Percentiles rank a stretch among this genome's conserved stretches.
Evolutionary conservation across 2,888 invertebrate species (phyloP).

Genomic region (Eupithecia exiguata): DNA sequence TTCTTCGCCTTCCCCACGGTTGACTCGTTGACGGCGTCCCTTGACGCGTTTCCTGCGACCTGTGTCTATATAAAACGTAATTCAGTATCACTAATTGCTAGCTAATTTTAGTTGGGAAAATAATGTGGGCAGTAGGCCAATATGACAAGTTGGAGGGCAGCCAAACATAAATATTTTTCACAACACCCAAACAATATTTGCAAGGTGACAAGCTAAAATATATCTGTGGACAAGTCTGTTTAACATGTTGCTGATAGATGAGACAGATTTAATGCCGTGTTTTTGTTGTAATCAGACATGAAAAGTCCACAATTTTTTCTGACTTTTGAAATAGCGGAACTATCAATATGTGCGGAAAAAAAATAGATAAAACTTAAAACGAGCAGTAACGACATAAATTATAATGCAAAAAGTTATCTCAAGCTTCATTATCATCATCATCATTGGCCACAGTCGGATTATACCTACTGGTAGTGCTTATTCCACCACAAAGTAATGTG

Average conservation of each 20-base stretch:
- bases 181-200: constrained; percentile 35
- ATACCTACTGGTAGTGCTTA: neutral
- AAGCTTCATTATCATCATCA: too few relatives aligned
- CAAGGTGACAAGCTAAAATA: constrained; percentile 38
- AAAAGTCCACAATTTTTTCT: neutral
- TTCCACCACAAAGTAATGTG: neutral
- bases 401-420: neutral
- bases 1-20: constrained; percentile 55
- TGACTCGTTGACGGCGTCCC: constrained; percentile 62
- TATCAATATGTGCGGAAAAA: neutral
- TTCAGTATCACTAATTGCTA: constrained; percentile 53
- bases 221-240: constrained; percentile 24
- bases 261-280: constrained; percentile 12
- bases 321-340: neutral
- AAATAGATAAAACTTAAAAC: neutral
- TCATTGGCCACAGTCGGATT: neutral
- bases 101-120: constrained; percentile 51
- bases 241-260: constrained; percentile 19
- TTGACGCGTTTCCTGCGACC: constrained; percentile 60
- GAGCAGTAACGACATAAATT: neutral
- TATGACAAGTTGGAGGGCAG: constrained; percentile 49
- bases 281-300: constrained; percentile 6
- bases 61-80: constrained; percentile 60
- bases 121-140: constrained; percentile 56
- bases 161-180: constrained; percentile 51